These are phyloP conservation scores for Drosophila rellima DNA, from an alignment of 2,888 invertebrate species.

Conservation along the genomic window DNA sequence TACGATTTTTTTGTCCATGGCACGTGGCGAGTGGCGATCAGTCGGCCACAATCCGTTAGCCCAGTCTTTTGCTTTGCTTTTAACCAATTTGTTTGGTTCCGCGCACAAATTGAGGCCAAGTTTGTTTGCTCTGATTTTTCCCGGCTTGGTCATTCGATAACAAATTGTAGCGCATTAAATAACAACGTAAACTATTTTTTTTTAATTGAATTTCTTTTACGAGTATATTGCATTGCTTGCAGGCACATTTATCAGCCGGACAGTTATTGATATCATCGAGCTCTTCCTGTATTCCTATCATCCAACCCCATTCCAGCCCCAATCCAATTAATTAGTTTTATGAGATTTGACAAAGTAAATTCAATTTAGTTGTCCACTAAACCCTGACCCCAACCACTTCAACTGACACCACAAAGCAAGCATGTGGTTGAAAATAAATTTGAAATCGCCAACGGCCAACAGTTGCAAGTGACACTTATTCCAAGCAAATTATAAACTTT, in stretches of 20 bases:
- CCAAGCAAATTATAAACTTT: not conserved
- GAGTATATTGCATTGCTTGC: constrained; percentile 3
- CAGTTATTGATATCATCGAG: constrained; percentile 20
- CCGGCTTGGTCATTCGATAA: constrained; percentile 32
- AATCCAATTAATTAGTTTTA: constrained; percentile 31
- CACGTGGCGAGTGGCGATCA: constrained; percentile 52
- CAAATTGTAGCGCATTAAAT: constrained; percentile 61
- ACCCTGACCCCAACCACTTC: constrained; percentile 11
- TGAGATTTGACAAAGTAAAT: constrained; percentile 22
- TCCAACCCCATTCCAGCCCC: not conserved
- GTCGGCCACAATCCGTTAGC: constrained; percentile 40
- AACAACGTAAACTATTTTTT: constrained; percentile 21
- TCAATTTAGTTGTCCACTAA: constrained; percentile 27
- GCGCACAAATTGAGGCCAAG: constrained; percentile 53
- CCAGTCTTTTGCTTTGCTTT: constrained; percentile 32
- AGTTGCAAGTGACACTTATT: constrained; percentile 20
- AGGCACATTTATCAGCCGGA: constrained; percentile 22
- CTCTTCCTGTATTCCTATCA: not conserved
- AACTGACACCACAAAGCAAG: not conserved
- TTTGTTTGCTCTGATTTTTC: constrained; percentile 52
- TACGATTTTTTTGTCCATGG: constrained; percentile 49
- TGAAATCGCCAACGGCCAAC: constrained; percentile 18
- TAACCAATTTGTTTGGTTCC: constrained; percentile 47
- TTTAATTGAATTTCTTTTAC: constrained; percentile 45
- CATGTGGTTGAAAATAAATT: constrained; percentile 24